Conservation (phyloP, 1,140 invertebrate species). For the Bombus confusus region DNA sequence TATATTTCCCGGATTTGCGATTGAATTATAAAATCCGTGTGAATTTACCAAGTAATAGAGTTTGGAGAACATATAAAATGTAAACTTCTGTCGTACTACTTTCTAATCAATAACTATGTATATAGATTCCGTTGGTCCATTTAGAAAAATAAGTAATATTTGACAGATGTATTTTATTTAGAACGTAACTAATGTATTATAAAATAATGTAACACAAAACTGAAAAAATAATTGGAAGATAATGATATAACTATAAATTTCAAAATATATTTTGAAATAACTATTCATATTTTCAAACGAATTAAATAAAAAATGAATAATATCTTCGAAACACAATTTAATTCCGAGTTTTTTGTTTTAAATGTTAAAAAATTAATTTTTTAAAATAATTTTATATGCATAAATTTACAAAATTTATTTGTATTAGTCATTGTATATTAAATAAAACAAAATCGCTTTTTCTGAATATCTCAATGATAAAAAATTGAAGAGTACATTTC, state of each 20-base stretch:
- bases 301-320: neutral
- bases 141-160: neutral
- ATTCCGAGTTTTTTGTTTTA: neutral
- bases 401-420: neutral
- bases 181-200: too few relatives aligned
- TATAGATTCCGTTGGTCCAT: conserved; percentile 9
- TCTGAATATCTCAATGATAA: neutral
- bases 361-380: neutral
- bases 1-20: neutral
- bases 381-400: too few relatives aligned
- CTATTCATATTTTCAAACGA: neutral
- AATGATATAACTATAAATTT: neutral
- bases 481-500: too few relatives aligned
- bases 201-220: neutral
- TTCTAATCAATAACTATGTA: conserved; percentile 24
- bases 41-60: conserved; percentile 9
- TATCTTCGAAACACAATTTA: neutral
- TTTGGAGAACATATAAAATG: conserved; percentile 17
- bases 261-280: neutral
- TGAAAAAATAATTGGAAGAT: neutral
- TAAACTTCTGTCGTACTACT: conserved; percentile 42
- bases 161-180: neutral
- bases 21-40: neutral
- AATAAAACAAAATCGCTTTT: neutral
- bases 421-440: neutral